phyloP scores from a whole-genome alignment of 2,797 vertebrate species.

The Arremon aurantiirostris region DNA sequence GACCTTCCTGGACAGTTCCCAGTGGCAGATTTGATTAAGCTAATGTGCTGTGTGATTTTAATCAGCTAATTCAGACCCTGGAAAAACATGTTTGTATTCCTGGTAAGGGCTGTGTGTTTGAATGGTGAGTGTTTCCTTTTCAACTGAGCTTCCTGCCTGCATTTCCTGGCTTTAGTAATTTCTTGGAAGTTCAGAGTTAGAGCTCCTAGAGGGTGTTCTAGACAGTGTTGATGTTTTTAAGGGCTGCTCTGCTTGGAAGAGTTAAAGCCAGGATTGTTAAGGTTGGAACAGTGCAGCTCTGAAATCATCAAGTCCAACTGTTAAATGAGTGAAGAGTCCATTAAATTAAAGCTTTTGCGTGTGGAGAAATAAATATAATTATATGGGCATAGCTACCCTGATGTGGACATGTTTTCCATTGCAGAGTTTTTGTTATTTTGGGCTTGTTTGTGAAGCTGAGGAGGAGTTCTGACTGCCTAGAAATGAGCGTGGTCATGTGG shows the following conservation, averaged over 20 bases:
- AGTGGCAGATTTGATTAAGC: conserved; percentile 1
- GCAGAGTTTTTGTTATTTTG: background rate
- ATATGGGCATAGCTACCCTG: background rate
- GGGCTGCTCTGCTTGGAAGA: background rate
- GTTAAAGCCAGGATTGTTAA: background rate
- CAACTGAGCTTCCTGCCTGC: background rate
- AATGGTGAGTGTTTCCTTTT: background rate
- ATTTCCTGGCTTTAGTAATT: background rate
- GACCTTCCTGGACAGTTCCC: background rate
- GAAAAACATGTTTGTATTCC: background rate
- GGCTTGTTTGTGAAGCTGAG: background rate
- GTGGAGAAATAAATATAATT: background rate
- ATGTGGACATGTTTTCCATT: background rate
- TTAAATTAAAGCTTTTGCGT: background rate
- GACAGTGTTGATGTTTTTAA: background rate
- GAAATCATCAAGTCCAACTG: background rate
- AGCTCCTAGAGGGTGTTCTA: background rate
- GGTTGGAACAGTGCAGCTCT: background rate
- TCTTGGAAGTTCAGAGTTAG: background rate
- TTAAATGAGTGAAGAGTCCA: background rate
- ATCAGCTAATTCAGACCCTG: background rate
- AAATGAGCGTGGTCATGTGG: background rate
- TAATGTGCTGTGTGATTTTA: background rate
- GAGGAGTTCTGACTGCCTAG: background rate
- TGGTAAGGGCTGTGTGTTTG: background rate